A percentile compares a stretch with the other conserved stretches of the same genome.
These are phyloP conservation scores for Eulithis prunata DNA, from an alignment of 2,888 invertebrate species.

Conservation along the genomic window DNA sequence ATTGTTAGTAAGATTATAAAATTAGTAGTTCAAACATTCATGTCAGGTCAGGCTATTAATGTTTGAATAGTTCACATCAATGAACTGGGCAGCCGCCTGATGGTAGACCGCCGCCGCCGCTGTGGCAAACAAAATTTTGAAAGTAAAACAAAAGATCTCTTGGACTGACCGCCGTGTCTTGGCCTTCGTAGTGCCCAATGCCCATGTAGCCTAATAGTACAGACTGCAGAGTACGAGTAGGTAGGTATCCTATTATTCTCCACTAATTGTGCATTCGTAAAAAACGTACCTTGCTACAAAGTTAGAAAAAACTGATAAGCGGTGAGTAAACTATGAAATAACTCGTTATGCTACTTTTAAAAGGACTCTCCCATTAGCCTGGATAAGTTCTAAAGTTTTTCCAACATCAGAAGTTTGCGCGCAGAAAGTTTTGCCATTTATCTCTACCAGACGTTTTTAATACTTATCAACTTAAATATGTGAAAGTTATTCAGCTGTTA, in stretches of 20 bases:
- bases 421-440: slow-evolving; percentile 23
- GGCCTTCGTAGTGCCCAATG: no score
- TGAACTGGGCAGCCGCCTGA: no score
- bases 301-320: slow-evolving; percentile 1
- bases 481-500: slow-evolving; percentile 21
- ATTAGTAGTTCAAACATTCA: background rate
- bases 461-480: slow-evolving; percentile 27
- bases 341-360: slow-evolving; percentile 17
- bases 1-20: background rate
- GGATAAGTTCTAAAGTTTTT: slow-evolving; percentile 23
- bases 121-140: no score
- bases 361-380: slow-evolving; percentile 26
- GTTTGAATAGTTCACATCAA: no score
- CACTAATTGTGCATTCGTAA: background rate
- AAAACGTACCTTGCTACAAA: background rate
- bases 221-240: no score
- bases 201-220: no score
- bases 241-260: background rate
- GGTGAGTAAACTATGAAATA: slow-evolving; percentile 4
- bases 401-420: slow-evolving; percentile 22
- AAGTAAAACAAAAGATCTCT: no score
- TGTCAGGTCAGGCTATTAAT: no score
- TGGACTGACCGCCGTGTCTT: no score
- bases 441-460: slow-evolving; percentile 29
- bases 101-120: no score